Evolutionary conservation across 2,888 invertebrate genomes (phyloP), one percentile per base, ranked within the genome.

Genomic region (Oscheius sp.): DNA sequence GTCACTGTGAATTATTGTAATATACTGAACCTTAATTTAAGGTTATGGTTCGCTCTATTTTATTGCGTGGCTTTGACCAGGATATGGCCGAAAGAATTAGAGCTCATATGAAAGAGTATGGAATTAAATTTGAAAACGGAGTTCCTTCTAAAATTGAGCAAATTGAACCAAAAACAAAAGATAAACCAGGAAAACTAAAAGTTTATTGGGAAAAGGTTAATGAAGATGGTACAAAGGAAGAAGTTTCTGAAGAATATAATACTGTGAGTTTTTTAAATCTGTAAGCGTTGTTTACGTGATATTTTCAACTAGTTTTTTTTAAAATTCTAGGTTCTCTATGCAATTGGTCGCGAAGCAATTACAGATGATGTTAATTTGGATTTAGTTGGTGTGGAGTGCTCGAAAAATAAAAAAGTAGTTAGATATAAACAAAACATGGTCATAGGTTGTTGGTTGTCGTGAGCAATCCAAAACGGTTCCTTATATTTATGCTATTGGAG

Each of bases 401-500:
- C 75, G 32, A 76, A 69, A 36, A 84, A 90, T 2, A 79, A 85
- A 0, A 90, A 90, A 69, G 82, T 82, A n/a, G 38, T 5, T 33
- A 1, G 22, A n/a, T 26, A n/a, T 14, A 20, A 3, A 22, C 54
- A 14, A 26, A 8, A n/a, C 26, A 36, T 6, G 9, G 12, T 30
- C 65, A 12, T 44, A 72, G 72, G 51, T 74, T 4, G 54, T 75
- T 14, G 82, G 80, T 32, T 71, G 75, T 64, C 70, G 78, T 90
- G 97, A 98, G 86, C 92, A 93, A 86, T 73, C 76, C 9, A 51
- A 57, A 20, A 59, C 73, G 87, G 90, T 94, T 63, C 89, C 92
- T 0, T 90, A 94, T 87, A 91, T 98, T 74, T 96, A 90, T 88
- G 96, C 96, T 17, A 93, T 97, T 76, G 97, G 97, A 61, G 97